Conservation (phyloP, 2,888 invertebrate species). For the Hydrotaea cyrtoneurina region DNA sequence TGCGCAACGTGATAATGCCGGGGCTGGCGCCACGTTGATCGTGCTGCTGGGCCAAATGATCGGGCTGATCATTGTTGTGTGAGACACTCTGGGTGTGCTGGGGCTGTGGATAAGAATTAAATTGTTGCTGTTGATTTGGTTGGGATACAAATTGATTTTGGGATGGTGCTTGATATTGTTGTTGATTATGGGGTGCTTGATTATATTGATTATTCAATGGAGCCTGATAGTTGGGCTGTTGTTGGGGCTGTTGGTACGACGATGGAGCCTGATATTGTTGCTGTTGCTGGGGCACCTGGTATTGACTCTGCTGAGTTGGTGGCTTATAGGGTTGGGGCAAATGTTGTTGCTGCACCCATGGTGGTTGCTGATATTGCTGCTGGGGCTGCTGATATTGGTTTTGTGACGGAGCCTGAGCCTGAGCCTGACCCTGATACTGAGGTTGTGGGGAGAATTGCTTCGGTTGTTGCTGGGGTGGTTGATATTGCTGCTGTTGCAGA, state of each 20-base stretch:
- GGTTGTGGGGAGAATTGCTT: constrained; percentile 59
- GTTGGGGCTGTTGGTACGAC: constrained; percentile 33
- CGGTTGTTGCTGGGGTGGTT: constrained; percentile 54
- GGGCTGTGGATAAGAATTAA: constrained; percentile 81
- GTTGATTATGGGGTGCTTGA: constrained; percentile 47
- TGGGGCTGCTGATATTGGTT: constrained; percentile 69
- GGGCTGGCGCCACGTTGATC: constrained; percentile 82
- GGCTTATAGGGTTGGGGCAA: constrained; percentile 63
- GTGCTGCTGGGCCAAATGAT: constrained; percentile 69
- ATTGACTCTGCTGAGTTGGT: constrained; percentile 63
- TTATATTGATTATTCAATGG: constrained; percentile 43
- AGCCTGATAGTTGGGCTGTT: constrained; percentile 17
- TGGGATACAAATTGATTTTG: constrained; percentile 75
- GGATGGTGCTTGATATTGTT: constrained; percentile 71
- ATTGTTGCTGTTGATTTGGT: constrained; percentile 74
- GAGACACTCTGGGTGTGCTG: constrained; percentile 73
- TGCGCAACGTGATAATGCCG: constrained; percentile 83
- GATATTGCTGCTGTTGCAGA: constrained; percentile 68
- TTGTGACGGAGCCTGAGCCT: constrained; percentile 65
- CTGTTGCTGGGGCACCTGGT: constrained; percentile 68
- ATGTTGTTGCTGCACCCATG: constrained; percentile 68
- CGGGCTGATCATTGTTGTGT: constrained; percentile 72
- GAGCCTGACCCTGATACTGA: constrained; percentile 59
- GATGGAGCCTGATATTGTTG: constrained; percentile 70
- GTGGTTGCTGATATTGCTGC: constrained; percentile 68